Percentiles rank a stretch among this genome's conserved stretches.
phyloP scores from a whole-genome alignment of 92 coral and sea anemone species.

The Desmophyllum pertusum region DNA sequence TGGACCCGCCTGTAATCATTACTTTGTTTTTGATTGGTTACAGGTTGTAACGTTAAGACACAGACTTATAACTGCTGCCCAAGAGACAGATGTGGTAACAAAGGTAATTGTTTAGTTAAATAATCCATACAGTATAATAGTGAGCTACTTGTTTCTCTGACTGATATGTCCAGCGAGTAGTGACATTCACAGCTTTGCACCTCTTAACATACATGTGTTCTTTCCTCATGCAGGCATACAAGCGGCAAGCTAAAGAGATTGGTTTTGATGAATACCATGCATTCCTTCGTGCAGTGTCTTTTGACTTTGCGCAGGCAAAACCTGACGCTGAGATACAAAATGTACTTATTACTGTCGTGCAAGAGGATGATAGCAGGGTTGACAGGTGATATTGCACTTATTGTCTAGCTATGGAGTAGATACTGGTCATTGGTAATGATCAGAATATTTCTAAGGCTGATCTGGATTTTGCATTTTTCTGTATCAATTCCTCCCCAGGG shows the following conservation, averaged over 20 bases:
- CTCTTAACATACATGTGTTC: not conserved
- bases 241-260: slow-evolving; percentile 82
- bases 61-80: slow-evolving; percentile 88
- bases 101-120: slow-evolving; percentile 60
- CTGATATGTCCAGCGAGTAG: not conserved
- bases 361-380: slow-evolving; percentile 95
- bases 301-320: slow-evolving; percentile 95
- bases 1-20: too few relatives aligned
- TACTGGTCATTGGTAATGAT: not conserved
- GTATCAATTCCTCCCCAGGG: not conserved
- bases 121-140: not conserved
- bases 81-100: slow-evolving; percentile 90
- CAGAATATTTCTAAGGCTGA: not conserved
- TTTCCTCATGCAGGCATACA: slow-evolving; percentile 76
- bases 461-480: not conserved
- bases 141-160: too few relatives aligned
- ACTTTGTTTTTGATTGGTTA: not conserved
- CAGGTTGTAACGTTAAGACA: slow-evolving; percentile 94
- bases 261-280: slow-evolving; percentile 98
- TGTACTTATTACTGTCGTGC: slow-evolving; percentile 77
- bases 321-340: slow-evolving; percentile 89
- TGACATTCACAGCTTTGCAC: not conserved
- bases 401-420: not conserved
- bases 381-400: slow-evolving; percentile 72
- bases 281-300: slow-evolving; percentile 91